These are phyloP conservation scores for Phalacrocorax pelagicus DNA, from an alignment of 2,113 vertebrate genomes.

Conservation along the genomic window DNA sequence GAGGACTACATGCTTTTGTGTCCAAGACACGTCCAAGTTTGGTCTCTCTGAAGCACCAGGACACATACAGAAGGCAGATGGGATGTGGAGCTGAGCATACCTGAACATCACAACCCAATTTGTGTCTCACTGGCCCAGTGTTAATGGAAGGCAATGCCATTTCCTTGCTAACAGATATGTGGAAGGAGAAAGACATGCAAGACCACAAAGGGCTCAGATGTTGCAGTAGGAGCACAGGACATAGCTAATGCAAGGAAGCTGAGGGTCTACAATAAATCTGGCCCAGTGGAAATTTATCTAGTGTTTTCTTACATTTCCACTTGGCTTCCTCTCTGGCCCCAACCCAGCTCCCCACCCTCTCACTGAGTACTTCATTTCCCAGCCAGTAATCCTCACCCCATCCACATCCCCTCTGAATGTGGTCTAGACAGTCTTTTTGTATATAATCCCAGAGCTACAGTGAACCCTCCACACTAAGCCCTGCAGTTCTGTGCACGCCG, in stretches of 20 bases:
- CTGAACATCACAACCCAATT: not conserved
- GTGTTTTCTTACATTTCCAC: not conserved
- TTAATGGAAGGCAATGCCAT: not conserved
- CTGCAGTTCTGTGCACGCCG: accelerated
- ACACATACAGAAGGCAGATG: not conserved
- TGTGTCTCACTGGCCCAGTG: not conserved
- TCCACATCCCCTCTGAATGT: not conserved
- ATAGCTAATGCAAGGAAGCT: not conserved
- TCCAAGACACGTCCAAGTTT: not conserved
- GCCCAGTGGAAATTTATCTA: not conserved
- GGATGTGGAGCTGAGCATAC: not conserved
- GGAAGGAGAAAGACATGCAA: not conserved
- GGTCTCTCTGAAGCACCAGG: not conserved
- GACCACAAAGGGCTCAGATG: not conserved
- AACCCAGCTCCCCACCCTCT: not conserved
- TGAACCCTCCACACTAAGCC: not conserved
- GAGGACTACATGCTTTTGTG: not conserved
- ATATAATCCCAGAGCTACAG: not conserved
- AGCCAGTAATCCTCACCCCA: not conserved
- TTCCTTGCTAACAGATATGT: not conserved
- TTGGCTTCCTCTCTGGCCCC: not conserved
- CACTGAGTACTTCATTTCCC: constrained; percentile 7
- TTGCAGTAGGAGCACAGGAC: not conserved
- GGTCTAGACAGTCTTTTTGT: constrained; percentile 39
- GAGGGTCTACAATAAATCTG: accelerated